phyloP scores from a whole-genome alignment of 2,113 vertebrate genomes.

The Neopipo cinnamomea region DNA sequence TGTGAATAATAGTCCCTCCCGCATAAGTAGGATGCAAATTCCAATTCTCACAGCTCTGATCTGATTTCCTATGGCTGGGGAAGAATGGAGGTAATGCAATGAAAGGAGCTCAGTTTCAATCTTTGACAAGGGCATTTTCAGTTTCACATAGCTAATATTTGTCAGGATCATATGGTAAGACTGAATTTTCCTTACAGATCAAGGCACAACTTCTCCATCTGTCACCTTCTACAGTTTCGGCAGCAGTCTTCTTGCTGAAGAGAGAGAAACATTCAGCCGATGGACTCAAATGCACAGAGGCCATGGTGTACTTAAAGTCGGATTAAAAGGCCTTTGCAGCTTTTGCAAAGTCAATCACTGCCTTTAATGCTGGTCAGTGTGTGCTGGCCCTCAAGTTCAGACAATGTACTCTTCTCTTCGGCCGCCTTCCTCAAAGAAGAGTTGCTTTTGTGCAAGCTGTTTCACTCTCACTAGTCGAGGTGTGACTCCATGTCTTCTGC shows the following conservation, averaged over 20 bases:
- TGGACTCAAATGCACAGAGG: neutral
- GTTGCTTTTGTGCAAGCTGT: neutral
- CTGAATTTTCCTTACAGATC: neutral
- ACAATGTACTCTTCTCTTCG: neutral
- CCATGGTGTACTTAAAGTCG: neutral
- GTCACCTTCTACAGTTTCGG: neutral
- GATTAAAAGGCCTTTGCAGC: neutral
- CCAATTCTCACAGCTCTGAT: neutral
- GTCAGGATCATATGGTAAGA: neutral
- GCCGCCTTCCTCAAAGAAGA: accelerated
- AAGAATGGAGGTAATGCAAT: neutral
- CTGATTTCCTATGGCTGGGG: neutral
- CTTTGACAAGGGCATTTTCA: neutral
- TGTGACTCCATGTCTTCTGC: neutral
- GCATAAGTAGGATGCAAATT: neutral
- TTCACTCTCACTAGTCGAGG: accelerated
- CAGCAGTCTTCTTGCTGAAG: neutral
- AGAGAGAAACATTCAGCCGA: neutral
- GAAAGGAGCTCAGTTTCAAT: neutral
- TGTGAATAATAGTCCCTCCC: neutral
- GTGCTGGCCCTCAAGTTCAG: neutral
- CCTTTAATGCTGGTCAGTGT: neutral
- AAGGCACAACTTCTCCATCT: neutral
- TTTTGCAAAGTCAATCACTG: neutral
- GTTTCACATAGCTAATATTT: neutral